Conservation (phyloP, 1,140 invertebrate genomes). For the Venturia canescens region DNA sequence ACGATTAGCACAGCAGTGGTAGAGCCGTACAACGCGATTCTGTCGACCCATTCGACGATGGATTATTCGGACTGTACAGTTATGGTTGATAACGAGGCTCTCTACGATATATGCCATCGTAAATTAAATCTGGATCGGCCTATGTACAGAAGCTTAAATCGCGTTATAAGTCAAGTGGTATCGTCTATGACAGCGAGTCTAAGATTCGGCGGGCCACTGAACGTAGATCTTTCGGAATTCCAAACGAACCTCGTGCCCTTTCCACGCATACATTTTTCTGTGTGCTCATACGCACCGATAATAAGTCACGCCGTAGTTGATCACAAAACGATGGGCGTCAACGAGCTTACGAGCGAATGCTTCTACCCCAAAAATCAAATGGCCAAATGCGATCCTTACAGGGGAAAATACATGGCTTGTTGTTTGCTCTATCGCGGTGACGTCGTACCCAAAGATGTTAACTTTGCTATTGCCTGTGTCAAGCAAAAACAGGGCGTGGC, state of each 20-base stretch:
- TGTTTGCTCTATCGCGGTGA: conserved; percentile 80
- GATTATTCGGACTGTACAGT: conserved; percentile 82
- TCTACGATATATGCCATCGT: conserved; percentile 83
- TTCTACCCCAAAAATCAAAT: conserved; percentile 78
- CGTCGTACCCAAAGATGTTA: conserved; percentile 79
- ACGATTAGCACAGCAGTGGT: conserved; percentile 81
- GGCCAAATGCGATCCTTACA: conserved; percentile 79
- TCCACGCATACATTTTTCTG: conserved; percentile 73
- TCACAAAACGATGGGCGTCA: conserved; percentile 74
- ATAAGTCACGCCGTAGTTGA: conserved; percentile 79
- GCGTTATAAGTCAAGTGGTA: conserved; percentile 79
- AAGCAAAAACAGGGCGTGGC: conserved; percentile 67
- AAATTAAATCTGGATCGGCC: conserved; percentile 82
- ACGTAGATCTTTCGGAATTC: conserved; percentile 82
- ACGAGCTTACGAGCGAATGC: conserved; percentile 75
- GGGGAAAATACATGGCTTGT: conserved; percentile 79
- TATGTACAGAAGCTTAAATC: conserved; percentile 80
- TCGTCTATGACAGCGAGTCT: conserved; percentile 80
- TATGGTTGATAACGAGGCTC: conserved; percentile 83
- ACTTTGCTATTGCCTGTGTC: conserved; percentile 79
- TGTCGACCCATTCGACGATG: conserved; percentile 82
- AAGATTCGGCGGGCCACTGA: conserved; percentile 85
- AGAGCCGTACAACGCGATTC: conserved; percentile 83
- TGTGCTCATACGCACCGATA: conserved; percentile 80
- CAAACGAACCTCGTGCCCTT: conserved; percentile 75